Conservation (phyloP, 2,888 invertebrate species). For the Caenorhabditis uteleia region DNA sequence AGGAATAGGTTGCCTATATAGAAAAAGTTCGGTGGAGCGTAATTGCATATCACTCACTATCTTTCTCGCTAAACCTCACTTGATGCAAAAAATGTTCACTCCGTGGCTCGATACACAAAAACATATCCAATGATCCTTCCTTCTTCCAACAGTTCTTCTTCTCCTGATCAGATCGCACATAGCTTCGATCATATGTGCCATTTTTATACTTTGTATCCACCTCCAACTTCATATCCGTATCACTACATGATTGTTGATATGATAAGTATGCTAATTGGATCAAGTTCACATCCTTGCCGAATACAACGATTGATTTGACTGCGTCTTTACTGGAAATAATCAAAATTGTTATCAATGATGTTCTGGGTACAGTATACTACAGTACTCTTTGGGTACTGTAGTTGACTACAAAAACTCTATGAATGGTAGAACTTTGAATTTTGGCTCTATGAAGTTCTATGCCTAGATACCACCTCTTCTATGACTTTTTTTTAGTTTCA, state of each 20-base stretch:
- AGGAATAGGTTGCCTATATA: constrained; percentile 2
- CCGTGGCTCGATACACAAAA: constrained; percentile 15
- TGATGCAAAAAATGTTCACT: not conserved
- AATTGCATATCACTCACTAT: not conserved
- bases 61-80: constrained; percentile 4
- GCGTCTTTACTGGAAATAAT: too few species aligned
- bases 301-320: constrained; percentile 3
- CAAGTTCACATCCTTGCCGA: constrained; percentile 7
- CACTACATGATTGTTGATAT: not conserved
- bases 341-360: too few species aligned
- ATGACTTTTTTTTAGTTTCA: too few species aligned
- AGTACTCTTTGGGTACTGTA: too few species aligned
- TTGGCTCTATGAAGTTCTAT: too few species aligned
- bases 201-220: not conserved
- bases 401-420: too few species aligned
- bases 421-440: too few species aligned
- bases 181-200: not conserved
- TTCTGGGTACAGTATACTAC: too few species aligned
- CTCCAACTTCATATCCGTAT: not conserved
- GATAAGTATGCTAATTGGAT: constrained; percentile 7
- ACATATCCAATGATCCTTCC: constrained; percentile 1
- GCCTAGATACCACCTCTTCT: too few species aligned
- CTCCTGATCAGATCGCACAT: not conserved
- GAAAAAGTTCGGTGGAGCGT: not conserved
- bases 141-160: not conserved